Base-by-base conservation (phyloP, 2,797 vertebrate species). In the Poecilia gillii region DNA sequence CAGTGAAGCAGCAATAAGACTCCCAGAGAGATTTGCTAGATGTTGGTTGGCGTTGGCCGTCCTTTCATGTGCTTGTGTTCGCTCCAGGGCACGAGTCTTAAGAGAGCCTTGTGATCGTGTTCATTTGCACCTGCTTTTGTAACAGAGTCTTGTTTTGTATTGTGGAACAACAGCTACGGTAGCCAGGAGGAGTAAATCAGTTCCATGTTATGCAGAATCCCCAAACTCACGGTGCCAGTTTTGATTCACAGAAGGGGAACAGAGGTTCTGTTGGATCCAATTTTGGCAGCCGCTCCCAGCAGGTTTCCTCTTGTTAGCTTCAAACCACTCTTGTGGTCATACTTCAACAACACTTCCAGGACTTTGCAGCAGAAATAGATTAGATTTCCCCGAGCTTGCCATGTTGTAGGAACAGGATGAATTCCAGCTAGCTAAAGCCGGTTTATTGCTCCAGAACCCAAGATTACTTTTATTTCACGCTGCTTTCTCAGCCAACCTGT, bases 381-480 rank as follows among this genome's bases (percentile, higher is more conserved):
- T 87, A 87, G 79, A 86, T 93, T 90, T 81, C 70, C 85, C 41
- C 18, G 59, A 84, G 84, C 78, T 45, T 71, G 74, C 81, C 64
- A 2, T 46, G 76, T 82, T 72, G 79, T 49, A 49, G 84, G 77
- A 84, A 73, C 84, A 74, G 79, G 53, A 82, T 85, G 78, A 83
- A 73, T 90, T 84, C 78, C 83, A 84, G 87, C 87, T 82, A 83
- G 74, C 84, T 74, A 77, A 85, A 80, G 70, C 77, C 80, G 31
- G 53, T 81, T 74, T 82, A 87, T 90, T 85, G 83, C 89, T 84
- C 84, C 72, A 4, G 86, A 88, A 86, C 68, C 75, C 74, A 9
- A 90, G 88, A 92, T 92, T 88, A 90, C 92, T 92, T 94, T 93
- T 91, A 89, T 90, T 93, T 90, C 91, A 89, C 81, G 77, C 88